phyloP scores from a whole-genome alignment of 2,797 vertebrate genomes.

The Prunella strophiata region DNA sequence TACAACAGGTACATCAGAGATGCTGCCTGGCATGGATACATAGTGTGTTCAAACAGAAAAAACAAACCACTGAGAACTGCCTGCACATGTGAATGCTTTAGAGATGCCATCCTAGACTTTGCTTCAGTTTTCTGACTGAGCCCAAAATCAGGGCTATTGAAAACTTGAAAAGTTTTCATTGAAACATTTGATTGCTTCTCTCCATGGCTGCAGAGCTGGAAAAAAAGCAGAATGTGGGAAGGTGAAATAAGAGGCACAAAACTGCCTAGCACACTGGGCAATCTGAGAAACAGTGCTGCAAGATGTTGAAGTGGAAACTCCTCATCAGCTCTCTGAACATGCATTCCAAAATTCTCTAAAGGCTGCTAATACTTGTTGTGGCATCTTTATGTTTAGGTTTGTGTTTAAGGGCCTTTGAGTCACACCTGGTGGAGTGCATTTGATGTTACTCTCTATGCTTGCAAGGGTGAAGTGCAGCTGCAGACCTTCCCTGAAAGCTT shows the following conservation, averaged over 20 bases:
- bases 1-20: neutral
- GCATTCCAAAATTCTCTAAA: neutral
- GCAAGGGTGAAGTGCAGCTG: neutral
- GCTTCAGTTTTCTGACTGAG: neutral
- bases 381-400: neutral
- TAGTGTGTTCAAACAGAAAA: neutral
- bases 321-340: neutral
- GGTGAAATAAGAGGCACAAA: neutral
- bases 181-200: neutral
- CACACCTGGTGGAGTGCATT: neutral
- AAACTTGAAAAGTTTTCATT: neutral
- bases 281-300: neutral
- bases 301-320: neutral
- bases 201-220: neutral
- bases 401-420: neutral
- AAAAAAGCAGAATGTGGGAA: neutral
- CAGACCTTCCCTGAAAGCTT: neutral
- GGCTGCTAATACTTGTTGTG: neutral
- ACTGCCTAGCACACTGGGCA: neutral
- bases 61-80: neutral
- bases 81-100: neutral
- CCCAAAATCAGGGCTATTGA: neutral
- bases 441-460: neutral
- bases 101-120: neutral
- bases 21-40: neutral